Conservation (phyloP, 1,140 invertebrate species). For the Proctacanthus coquilletti region DNA sequence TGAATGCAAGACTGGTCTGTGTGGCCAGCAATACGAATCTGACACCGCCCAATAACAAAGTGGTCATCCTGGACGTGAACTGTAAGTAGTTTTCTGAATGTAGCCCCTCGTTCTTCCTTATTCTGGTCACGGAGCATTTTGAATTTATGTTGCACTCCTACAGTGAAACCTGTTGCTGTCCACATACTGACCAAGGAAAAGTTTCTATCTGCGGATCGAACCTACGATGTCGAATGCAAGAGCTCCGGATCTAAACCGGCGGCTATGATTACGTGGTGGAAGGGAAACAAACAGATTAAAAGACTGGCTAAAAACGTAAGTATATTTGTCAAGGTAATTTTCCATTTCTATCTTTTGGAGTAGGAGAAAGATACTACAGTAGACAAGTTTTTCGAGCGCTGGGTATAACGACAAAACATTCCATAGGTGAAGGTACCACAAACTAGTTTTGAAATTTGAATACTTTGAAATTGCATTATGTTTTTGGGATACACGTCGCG, state of each 20-base stretch:
- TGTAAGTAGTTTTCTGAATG: conserved; percentile 51
- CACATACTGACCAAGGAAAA: conserved; percentile 63
- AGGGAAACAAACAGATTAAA: conserved; percentile 60
- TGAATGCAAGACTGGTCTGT: conserved; percentile 61
- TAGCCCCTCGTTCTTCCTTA: too few species aligned
- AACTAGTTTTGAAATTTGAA: too few species aligned
- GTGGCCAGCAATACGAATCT: conserved; percentile 76
- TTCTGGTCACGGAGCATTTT: too few species aligned
- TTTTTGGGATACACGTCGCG: too few species aligned
- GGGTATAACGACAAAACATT: too few species aligned
- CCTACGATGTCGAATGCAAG: conserved; percentile 69
- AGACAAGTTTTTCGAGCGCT: too few species aligned
- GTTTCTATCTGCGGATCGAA: conserved; percentile 60
- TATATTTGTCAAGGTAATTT: conserved; percentile 26
- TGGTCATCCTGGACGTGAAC: conserved; percentile 69
- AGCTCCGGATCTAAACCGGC: conserved; percentile 65
- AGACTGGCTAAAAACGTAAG: conserved; percentile 63
- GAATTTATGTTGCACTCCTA: too few species aligned
- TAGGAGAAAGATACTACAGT: too few species aligned
- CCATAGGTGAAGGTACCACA: too few species aligned
- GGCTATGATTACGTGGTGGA: conserved; percentile 77
- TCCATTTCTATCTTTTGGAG: too few species aligned
- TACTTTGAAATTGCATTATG: too few species aligned
- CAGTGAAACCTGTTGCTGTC: conserved; percentile 69
- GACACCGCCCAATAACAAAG: conserved; percentile 50